A percentile compares a stretch with the other conserved stretches of the same genome.
These are phyloP conservation scores for Bombus impatiens DNA, from an alignment of 1,140 invertebrate genomes.

Conservation along the genomic window DNA sequence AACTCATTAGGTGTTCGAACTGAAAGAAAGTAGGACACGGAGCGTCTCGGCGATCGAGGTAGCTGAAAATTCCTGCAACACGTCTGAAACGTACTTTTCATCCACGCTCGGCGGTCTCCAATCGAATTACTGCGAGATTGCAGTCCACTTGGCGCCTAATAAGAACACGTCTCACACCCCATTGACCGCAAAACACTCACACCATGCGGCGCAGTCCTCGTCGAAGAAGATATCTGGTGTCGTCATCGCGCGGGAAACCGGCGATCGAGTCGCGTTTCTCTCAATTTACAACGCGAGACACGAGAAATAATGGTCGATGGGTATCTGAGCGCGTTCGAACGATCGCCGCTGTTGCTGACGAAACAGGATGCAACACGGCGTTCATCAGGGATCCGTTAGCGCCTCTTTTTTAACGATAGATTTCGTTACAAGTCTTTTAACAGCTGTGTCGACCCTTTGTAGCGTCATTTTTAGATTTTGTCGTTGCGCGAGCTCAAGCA, in stretches of 20 bases:
- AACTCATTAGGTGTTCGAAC: neutral
- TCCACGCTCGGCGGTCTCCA: neutral
- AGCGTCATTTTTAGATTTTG: neutral
- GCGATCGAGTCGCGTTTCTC: neutral
- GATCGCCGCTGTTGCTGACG: conserved; percentile 13
- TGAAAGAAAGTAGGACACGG: neutral
- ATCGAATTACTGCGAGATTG: neutral
- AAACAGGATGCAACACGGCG: conserved; percentile 15
- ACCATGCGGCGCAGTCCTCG: neutral
- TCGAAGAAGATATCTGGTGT: neutral
- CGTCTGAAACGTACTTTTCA: conserved; percentile 8
- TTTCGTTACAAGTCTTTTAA: conserved; percentile 26
- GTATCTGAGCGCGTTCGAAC: conserved; percentile 5
- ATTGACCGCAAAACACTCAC: neutral
- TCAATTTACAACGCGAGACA: conserved; percentile 5
- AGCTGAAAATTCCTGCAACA: neutral
- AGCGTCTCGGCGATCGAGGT: neutral
- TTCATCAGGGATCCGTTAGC: neutral
- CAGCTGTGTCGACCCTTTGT: neutral
- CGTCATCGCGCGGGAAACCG: conserved; percentile 6
- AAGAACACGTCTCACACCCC: neutral
- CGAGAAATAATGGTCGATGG: conserved; percentile 22
- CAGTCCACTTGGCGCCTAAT: conserved; percentile 9
- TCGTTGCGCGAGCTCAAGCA: no score
- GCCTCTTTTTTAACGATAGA: conserved; percentile 28